Evolutionary conservation across 2,797 vertebrate species (phyloP).

Genomic region (Lophotriccus pileatus): DNA sequence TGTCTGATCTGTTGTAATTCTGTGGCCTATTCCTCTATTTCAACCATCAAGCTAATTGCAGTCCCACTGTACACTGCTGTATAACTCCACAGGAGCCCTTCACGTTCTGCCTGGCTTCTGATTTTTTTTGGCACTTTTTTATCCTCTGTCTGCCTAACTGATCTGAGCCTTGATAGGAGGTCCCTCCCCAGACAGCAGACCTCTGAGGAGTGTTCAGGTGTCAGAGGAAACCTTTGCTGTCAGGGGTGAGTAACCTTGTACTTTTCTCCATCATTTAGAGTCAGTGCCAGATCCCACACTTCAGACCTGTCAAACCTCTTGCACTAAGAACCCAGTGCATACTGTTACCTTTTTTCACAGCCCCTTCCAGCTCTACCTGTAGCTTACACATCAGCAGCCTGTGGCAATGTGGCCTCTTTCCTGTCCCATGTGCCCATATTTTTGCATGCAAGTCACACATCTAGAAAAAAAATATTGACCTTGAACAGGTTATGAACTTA

Average conservation of each 20-base stretch:
- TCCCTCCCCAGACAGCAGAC: neutral
- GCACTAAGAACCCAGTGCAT: neutral
- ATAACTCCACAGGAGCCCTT: neutral
- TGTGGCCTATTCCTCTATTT: neutral
- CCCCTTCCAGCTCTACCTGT: neutral
- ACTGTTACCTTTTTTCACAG: neutral
- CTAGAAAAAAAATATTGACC: neutral
- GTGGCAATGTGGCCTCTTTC: neutral
- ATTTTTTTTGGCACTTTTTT: neutral
- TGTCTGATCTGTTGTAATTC: neutral
- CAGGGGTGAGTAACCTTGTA: neutral
- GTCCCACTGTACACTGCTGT: neutral
- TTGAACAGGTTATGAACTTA: neutral
- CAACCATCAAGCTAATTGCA: neutral
- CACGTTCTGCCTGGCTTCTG: neutral
- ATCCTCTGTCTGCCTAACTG: neutral
- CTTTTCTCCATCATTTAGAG: neutral
- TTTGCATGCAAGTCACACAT: neutral
- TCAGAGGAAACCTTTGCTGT: neutral
- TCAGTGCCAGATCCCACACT: neutral
- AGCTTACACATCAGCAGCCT: neutral
- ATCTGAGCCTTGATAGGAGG: neutral
- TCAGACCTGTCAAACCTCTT: neutral
- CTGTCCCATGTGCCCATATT: neutral
- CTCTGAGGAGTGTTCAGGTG: neutral